Evolutionary conservation across 2,797 vertebrate species (phyloP), one percentile per base, ranked within the genome.

Genomic region (Pteropus rufus): DNA sequence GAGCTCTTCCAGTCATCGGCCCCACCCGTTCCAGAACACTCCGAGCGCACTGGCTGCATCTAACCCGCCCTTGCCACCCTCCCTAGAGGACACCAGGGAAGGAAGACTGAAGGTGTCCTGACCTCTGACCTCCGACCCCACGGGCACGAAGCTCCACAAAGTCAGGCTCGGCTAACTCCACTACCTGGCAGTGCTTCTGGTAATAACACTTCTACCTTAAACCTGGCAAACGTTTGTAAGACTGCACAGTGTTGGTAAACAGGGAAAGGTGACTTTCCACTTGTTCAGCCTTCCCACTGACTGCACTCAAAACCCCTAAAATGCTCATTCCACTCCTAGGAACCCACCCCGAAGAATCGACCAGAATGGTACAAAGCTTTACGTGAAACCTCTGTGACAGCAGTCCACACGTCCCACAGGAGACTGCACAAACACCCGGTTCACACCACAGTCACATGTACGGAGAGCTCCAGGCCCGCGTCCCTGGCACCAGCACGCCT

Each of bases 401-500:
- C 16, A 7, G 15, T 23, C 31, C 24, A 4, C 29, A 5, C 1
- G 18, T 24, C 46, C 72, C 18, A 1, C 3, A 36, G 44, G n/a
- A 34, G 23, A 39, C 7, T 7, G 21, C 26, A 72, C 56, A 36
- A 58, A 49, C 44, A n/a, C 1, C 5, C 15, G 15, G 7, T 4
- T 39, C 64, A 18, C 58, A 49, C 2, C 10, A 0, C 9, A 3
- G 2, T 2, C 2, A 1, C 0, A 0, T 29, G 15, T 5, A 11
- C 29, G 39, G 64, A n/a, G 67, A 46, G n/a, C 31, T 31, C 44
- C 14, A 23, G 41, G 21, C 7, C 58, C 4, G 14, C 15, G 49
- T 49, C 49, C 49, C 49, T 5, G 6, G 18, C 29, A 10, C 21
- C 44, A n/a, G 7, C 70, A 26, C 1, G 4, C 36, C 7, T 6